Evolutionary conservation across 1,140 invertebrate genomes (phyloP).

Genomic region (Drosophila rhopaloa): DNA sequence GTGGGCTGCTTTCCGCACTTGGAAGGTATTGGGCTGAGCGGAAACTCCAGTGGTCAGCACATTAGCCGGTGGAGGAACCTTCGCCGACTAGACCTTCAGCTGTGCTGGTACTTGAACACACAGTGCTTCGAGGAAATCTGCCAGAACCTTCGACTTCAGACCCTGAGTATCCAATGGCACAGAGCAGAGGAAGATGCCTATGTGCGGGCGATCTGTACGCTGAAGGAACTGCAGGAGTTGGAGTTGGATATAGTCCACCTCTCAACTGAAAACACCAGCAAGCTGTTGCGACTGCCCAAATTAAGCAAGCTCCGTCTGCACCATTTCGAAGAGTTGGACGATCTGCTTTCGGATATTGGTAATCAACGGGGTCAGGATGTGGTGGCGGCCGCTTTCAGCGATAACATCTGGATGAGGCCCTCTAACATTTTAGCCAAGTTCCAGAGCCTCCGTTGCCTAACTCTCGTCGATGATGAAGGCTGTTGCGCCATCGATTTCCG

Average conservation of each 20-base stretch:
- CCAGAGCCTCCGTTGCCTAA: slow-evolving; percentile 10
- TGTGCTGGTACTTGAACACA: slow-evolving; percentile 30
- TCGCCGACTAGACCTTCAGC: slow-evolving; percentile 24
- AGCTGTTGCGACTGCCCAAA: slow-evolving; percentile 23
- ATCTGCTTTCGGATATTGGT: slow-evolving; percentile 11
- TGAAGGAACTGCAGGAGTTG: slow-evolving; percentile 28
- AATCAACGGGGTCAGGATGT: slow-evolving; percentile 23
- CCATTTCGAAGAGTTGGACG: slow-evolving; percentile 9
- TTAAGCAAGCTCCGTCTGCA: slow-evolving; percentile 25
- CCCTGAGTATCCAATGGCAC: slow-evolving; percentile 27
- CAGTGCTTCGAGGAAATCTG: slow-evolving; percentile 27
- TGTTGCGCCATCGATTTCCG: slow-evolving; percentile 9
- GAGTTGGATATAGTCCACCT: slow-evolving; percentile 28
- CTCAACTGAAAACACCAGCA: slow-evolving; percentile 1
- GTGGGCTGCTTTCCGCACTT: slow-evolving; percentile 25
- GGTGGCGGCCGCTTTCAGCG: slow-evolving; percentile 19
- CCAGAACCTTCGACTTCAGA: slow-evolving; percentile 10
- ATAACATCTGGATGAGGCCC: slow-evolving; percentile 15
- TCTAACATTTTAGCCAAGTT: not conserved
- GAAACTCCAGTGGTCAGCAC: slow-evolving; percentile 20
- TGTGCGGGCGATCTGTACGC: slow-evolving; percentile 7
- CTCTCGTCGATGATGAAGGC: slow-evolving; percentile 31
- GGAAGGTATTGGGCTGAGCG: slow-evolving; percentile 25
- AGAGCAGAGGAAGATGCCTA: slow-evolving; percentile 10
- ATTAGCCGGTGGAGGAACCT: slow-evolving; percentile 23